Conservation (phyloP, 2,797 vertebrate species). For the Adrianichthys oophorus region DNA sequence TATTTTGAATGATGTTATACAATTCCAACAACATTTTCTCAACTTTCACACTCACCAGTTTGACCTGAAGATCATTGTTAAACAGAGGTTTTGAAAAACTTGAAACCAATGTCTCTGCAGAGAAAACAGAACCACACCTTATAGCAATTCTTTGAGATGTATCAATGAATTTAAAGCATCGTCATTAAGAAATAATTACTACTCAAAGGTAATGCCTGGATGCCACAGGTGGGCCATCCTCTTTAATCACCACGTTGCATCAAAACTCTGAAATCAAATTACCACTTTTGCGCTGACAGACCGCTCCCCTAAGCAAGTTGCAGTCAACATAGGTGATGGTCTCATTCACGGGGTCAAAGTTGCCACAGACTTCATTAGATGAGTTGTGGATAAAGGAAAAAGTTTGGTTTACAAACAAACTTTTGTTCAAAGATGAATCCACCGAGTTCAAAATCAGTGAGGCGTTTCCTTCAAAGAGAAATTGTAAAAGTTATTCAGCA, state of each 20-base stretch:
- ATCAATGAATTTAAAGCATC: not conserved
- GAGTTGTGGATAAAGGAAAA: slow-evolving; percentile 26
- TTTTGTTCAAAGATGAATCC: not conserved
- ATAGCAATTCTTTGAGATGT: not conserved
- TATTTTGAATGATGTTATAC: too few species aligned
- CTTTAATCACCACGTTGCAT: not conserved
- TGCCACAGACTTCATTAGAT: slow-evolving; percentile 53
- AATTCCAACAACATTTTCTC: too few species aligned
- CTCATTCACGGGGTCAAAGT: slow-evolving; percentile 64
- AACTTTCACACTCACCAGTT: slow-evolving; percentile 63
- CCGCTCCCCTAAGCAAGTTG: slow-evolving; percentile 53
- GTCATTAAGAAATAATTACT: not conserved
- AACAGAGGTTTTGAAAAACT: slow-evolving; percentile 70
- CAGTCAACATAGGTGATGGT: slow-evolving; percentile 45
- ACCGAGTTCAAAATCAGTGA: slow-evolving; percentile 18
- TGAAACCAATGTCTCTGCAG: slow-evolving; percentile 49
- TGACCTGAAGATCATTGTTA: slow-evolving; percentile 61
- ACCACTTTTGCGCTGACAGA: slow-evolving; percentile 80
- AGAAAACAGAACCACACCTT: not conserved
- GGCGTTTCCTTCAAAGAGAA: slow-evolving; percentile 42
- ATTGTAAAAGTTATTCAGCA: not conserved
- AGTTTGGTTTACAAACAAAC: slow-evolving; percentile 41
- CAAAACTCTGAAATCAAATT: not conserved
- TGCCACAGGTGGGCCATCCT: not conserved
- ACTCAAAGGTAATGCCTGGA: not conserved